Conservation (phyloP, 2,888 invertebrate species). For the Heliconius ethilla region DNA sequence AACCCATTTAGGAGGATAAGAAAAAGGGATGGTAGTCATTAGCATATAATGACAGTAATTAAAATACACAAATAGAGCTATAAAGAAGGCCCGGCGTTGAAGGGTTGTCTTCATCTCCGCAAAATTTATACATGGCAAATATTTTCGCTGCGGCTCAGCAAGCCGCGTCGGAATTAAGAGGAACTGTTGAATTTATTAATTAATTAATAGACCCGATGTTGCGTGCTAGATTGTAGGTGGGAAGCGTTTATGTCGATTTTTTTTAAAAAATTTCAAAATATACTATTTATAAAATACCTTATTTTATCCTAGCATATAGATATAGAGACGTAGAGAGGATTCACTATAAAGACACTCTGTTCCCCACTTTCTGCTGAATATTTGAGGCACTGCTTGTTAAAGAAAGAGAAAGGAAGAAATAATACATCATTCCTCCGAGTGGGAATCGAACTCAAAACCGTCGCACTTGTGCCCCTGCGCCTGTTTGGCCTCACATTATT, state of each 20-base stretch:
- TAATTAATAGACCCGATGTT: conserved; percentile 77
- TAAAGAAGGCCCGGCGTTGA: conserved; percentile 81
- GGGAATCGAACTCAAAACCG: no score
- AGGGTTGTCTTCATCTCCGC: conserved; percentile 81
- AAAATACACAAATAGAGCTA: conserved; percentile 87
- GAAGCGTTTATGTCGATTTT: conserved; percentile 5
- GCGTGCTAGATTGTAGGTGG: conserved; percentile 60
- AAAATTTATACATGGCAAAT: conserved; percentile 81
- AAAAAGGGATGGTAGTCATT: conserved; percentile 83
- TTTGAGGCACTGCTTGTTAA: no score
- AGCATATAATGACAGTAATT: conserved; percentile 87
- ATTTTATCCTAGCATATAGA: no score
- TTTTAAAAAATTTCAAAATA: not conserved
- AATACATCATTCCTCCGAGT: no score
- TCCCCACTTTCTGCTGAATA: no score
- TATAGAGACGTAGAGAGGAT: no score
- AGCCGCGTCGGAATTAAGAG: conserved; percentile 71
- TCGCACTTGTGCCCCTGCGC: no score
- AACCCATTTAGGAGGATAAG: conserved; percentile 82
- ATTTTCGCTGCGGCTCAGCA: conserved; percentile 75
- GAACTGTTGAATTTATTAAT: conserved; percentile 81
- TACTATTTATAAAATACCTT: no score
- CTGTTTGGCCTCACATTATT: no score
- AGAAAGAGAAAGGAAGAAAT: no score
- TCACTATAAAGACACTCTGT: no score